Evolutionary conservation across 2,888 invertebrate species (phyloP).

Genomic region (Polia nebulosa): DNA sequence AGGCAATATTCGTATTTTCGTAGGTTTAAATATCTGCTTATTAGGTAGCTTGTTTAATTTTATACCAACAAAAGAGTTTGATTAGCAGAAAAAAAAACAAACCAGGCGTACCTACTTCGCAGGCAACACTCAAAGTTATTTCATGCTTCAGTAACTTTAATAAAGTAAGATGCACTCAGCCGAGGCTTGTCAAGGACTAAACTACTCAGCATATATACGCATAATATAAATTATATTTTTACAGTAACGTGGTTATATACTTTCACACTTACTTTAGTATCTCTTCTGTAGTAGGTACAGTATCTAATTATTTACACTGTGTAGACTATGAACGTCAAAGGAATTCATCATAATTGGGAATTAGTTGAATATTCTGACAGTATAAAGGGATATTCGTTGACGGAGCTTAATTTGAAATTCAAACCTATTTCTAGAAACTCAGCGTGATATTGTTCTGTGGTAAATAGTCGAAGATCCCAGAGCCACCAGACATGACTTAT

Average conservation of each 20-base stretch:
- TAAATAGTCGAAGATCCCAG: no score
- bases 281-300: conserved; percentile 8
- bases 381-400: conserved; percentile 23
- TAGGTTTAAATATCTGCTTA: no score
- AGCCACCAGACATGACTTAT: no score
- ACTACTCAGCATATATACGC: background rate
- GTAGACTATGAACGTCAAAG: conserved; percentile 33
- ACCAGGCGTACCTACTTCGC: no score
- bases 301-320: conserved; percentile 41
- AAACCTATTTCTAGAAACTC: conserved; percentile 41
- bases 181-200: background rate
- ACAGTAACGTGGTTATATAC: background rate
- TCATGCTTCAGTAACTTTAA: no score
- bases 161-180: background rate
- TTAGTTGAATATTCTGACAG: conserved; percentile 39
- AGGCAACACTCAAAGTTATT: no score
- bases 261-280: background rate
- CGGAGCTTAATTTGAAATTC: conserved; percentile 54
- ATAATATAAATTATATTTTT: conserved; percentile 4
- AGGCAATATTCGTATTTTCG: no score
- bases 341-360: conserved; percentile 39
- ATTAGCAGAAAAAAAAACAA: no score
- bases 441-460: conserved; percentile 19
- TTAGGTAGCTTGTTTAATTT: no score
- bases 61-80: no score